Evolutionary conservation across 2,888 invertebrate species (phyloP), one percentile per base, ranked within the genome.

Genomic region (Girardia tigrina): DNA sequence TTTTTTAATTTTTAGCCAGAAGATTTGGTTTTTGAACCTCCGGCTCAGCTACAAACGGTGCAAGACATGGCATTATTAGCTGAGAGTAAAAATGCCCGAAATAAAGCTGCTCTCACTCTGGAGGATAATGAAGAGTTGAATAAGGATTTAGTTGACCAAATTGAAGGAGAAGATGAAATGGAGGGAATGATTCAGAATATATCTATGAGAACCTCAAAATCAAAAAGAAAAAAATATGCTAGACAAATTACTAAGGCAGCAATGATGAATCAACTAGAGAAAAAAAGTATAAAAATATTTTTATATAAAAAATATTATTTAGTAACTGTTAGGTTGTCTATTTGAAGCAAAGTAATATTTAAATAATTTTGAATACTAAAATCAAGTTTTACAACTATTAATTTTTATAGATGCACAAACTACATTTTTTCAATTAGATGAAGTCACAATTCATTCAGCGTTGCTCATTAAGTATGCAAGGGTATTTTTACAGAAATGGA

Each of bases 211-310:
- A 56, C 56, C 6, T 4, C 56, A 12, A 56, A 56, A 56, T 56
- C 56, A 56, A 56, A 56, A 56, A 56, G 56, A 56, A 56, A 56
- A n/a, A 56, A 56, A n/a, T 56, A 56, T n/a, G 56, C 56, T 56
- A 4, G 56, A 56, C 56, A 56, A 56, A 56, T 56, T 8, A 56
- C 56, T 12, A 56, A 56, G 23, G 56, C 56, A 6, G 56, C 56
- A n/a, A 56, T 56, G 56, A 6, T 56, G 4, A 56, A 56, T 56
- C 56, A 56, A 56, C 23, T 56, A 16, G 56, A 56, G n/a, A 56
- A 56, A 16, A 56, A 56, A 56, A 16, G 56, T 56, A 56, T 20
- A 2, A 12, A 56, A 56, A 36, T 36, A 36, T 8, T 56, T 56
- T 56, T n/a, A n/a, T n/a, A n/a, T n/a, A n/a, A n/a, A n/a, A n/a